phyloP scores from a whole-genome alignment of 2,797 vertebrate species.

The Cuculus canorus region DNA sequence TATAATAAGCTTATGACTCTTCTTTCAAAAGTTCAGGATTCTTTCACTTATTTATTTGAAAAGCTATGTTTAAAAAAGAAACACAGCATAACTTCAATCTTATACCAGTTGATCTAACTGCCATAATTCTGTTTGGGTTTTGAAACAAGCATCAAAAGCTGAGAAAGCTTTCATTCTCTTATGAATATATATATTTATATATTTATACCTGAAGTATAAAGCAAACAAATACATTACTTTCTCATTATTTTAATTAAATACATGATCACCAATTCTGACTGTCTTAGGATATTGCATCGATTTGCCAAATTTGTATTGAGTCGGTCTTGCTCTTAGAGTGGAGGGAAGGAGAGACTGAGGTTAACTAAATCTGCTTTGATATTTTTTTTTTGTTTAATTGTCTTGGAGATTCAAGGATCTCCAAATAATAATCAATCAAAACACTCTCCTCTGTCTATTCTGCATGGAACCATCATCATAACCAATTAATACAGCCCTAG shows the following conservation, averaged over 20 bases:
- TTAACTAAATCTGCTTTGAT: constrained; percentile 22
- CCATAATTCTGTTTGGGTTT: background rate
- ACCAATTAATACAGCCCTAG: background rate
- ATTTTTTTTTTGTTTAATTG: constrained; percentile 2
- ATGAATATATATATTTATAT: no score
- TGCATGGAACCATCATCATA: background rate
- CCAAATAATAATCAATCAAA: background rate
- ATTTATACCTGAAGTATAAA: constrained; percentile 36
- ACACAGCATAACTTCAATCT: background rate
- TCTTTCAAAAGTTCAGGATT: background rate
- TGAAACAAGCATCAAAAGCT: background rate
- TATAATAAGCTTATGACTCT: background rate
- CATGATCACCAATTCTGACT: background rate
- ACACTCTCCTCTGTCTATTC: background rate
- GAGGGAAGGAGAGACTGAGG: constrained; percentile 6
- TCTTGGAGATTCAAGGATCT: background rate
- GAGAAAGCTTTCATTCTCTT: background rate
- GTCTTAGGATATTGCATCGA: background rate
- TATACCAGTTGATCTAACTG: background rate
- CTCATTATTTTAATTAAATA: background rate
- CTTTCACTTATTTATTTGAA: background rate
- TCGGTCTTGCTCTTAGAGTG: background rate
- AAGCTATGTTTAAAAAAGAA: background rate
- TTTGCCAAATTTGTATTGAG: background rate
- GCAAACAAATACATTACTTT: background rate